Evolutionary conservation across 2,797 vertebrate genomes (phyloP).

Genomic region (Sebastes jordani): DNA sequence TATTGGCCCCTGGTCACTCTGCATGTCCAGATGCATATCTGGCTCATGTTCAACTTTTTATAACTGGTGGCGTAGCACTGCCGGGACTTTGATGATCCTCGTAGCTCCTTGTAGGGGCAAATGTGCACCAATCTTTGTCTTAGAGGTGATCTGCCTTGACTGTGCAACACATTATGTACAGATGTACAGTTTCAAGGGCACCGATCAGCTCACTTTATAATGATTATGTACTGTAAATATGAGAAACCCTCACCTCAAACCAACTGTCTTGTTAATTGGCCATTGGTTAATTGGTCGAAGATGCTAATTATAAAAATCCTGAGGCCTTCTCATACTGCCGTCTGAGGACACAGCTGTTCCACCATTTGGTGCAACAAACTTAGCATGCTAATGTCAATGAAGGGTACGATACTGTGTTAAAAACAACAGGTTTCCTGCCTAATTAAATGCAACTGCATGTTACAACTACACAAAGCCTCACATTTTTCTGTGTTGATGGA

Average conservation of each 20-base stretch:
- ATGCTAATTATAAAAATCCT: not conserved
- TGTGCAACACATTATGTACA: not conserved
- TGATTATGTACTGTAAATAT: not conserved
- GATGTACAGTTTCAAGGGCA: not conserved
- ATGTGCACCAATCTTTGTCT: not conserved
- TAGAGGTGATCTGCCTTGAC: not conserved
- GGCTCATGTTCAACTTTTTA: not conserved
- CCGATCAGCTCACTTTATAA: not conserved
- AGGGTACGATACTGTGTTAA: not conserved
- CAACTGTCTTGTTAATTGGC: not conserved
- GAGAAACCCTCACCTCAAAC: not conserved
- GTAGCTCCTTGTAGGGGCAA: not conserved
- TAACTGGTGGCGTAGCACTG: not conserved
- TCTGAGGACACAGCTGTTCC: conserved; percentile 10
- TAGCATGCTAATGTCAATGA: not conserved
- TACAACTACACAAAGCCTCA: not conserved
- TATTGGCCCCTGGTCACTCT: not conserved
- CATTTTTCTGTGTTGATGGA: not conserved
- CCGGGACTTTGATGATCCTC: not conserved
- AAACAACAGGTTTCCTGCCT: not conserved
- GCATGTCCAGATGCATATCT: not conserved
- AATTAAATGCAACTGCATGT: not conserved
- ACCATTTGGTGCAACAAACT: not conserved
- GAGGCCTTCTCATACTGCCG: not conserved
- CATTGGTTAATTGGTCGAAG: not conserved